Conservation (phyloP, 1,140 invertebrate species). For the Diorhabda elongata region DNA sequence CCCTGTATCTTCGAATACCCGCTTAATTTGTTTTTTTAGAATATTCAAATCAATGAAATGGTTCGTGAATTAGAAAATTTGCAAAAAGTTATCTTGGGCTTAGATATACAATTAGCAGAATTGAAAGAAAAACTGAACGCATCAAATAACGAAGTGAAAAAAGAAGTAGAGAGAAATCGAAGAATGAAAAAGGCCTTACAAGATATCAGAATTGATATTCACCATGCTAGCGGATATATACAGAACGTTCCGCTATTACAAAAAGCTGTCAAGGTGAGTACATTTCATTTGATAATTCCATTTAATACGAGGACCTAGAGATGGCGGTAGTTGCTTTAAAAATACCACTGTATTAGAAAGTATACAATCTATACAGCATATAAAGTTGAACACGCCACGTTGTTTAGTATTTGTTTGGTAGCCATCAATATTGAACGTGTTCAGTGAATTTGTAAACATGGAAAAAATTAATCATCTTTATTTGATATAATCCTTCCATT, state of each 20-base stretch:
- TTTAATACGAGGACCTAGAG: background rate
- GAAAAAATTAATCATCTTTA: no score
- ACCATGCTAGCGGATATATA: conserved; percentile 68
- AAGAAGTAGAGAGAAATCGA: conserved; percentile 60
- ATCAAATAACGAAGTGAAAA: conserved; percentile 62
- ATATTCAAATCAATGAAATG: conserved; percentile 72
- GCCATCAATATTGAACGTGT: no score
- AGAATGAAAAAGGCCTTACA: conserved; percentile 65
- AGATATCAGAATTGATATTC: conserved; percentile 74
- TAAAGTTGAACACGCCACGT: no score
- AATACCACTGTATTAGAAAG: no score
- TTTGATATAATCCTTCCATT: no score
- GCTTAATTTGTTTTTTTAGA: conserved; percentile 33
- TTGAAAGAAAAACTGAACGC: conserved; percentile 70
- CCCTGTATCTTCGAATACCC: no score
- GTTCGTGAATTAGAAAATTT: conserved; percentile 68
- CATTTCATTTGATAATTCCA: background rate
- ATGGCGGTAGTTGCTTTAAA: no score
- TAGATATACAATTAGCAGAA: conserved; percentile 69
- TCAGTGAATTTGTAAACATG: no score
- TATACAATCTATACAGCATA: no score
- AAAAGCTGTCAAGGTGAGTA: conserved; percentile 63
- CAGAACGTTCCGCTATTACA: conserved; percentile 74
- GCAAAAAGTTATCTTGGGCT: conserved; percentile 48
- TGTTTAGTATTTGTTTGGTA: no score